Evolutionary conservation across 2,888 invertebrate genomes (phyloP), one percentile per base, ranked within the genome.

Genomic region (Hybos culiciformis): DNA sequence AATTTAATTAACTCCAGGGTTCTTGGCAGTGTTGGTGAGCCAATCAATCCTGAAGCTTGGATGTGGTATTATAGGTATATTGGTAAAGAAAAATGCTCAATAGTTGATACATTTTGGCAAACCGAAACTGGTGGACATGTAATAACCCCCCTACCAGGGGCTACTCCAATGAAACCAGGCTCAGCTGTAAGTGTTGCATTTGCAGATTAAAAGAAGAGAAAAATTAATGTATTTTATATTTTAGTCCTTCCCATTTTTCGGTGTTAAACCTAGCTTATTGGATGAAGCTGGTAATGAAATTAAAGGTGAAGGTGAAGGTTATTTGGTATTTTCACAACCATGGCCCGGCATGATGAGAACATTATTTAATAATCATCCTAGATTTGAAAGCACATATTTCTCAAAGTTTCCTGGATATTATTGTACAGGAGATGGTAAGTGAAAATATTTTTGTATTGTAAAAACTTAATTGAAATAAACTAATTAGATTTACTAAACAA

Each of bases 291-390:
- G 97, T 3, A 74, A 75, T 54, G 78, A 82, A 57, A 77, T 93
- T 45, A 78, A 83, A 50, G 92, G 91, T 1, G 80, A 82, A 49
- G 92, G 90, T 18, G 92, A 96, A 67, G 97, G 97, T 4, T 94
- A 90, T 62, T 70, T 98, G 54, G 94, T 93, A 26, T 96, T 98
- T 68, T 72, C 83, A 29, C 77, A 81, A 53, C 96, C 98, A 3
- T 98, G 98, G 98, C 98, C 98, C 1, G 93, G 96, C 52, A 87
- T 98, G 71, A 94, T 96, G 93, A 75, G 96, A 49, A 86, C 91
- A 0, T 75, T 98, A 20, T 94, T 77, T 65, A 86, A 85, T 41
- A 86, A 94, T 67, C 94, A 96, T 60, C 77, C 82, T 51, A 77
- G 90, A 53, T 94, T 83, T 63, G 83, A 91, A 65, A 79, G 79